phyloP scores from a whole-genome alignment of 2,113 vertebrate species.

The Lethenteron camtschaticum region DNA sequence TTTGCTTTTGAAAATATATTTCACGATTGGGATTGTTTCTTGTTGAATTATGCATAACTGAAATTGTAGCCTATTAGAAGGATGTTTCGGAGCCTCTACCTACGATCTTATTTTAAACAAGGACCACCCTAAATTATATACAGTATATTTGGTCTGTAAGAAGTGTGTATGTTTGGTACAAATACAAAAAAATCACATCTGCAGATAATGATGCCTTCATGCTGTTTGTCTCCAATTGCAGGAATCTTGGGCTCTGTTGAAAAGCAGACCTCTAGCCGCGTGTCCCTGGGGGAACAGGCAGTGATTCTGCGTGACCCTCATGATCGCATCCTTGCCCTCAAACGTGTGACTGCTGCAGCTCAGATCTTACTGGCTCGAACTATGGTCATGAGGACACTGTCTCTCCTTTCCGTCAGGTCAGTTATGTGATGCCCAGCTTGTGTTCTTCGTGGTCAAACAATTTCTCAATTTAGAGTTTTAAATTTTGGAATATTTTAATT shows the following conservation, averaged over 20 bases:
- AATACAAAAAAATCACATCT: too few species aligned
- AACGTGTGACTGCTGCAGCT: slow-evolving; percentile 73
- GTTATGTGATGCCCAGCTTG: background rate
- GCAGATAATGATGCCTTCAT: too few species aligned
- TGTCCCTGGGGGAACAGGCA: slow-evolving; percentile 77
- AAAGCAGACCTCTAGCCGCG: slow-evolving; percentile 64
- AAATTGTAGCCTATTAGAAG: too few species aligned
- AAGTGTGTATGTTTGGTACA: too few species aligned
- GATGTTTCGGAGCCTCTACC: too few species aligned
- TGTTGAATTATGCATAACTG: too few species aligned
- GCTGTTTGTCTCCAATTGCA: background rate
- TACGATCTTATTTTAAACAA: too few species aligned
- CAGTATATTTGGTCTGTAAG: too few species aligned
- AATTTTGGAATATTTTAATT: background rate
- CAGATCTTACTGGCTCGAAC: slow-evolving; percentile 83
- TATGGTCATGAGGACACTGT: slow-evolving; percentile 93
- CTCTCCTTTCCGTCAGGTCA: slow-evolving; percentile 68
- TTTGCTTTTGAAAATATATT: too few species aligned
- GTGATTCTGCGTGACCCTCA: slow-evolving; percentile 59
- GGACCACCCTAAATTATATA: too few species aligned
- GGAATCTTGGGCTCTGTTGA: slow-evolving; percentile 45
- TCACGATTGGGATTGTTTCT: too few species aligned
- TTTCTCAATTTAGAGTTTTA: background rate
- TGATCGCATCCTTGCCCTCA: slow-evolving; percentile 66
- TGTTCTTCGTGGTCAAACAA: background rate